Conservation (phyloP, 64 coral and sea anemone genomes). For the Trachythela sp. region DNA sequence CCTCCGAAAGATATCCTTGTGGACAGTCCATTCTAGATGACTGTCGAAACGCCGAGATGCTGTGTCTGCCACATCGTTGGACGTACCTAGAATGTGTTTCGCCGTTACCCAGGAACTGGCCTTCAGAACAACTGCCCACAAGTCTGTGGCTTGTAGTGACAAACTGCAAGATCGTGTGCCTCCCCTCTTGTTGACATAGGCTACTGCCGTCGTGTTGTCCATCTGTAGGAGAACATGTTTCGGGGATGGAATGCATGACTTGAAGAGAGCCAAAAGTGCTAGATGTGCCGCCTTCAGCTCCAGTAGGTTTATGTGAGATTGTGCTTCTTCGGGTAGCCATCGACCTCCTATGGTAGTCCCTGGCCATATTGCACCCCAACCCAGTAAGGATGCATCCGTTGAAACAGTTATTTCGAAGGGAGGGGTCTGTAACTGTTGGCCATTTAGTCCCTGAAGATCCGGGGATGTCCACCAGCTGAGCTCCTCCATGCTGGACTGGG, state of each 20-base stretch:
- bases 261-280: not conserved
- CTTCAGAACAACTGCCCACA: not conserved
- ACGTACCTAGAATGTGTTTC: not conserved
- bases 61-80: not conserved
- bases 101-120: not conserved
- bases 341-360: conserved; percentile 8
- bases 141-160: not conserved
- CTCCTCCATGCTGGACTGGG: not conserved
- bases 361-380: conserved; percentile 7
- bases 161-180: not conserved
- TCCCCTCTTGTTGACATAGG: not conserved
- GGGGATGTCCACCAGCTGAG: conserved; percentile 30
- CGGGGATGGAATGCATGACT: not conserved
- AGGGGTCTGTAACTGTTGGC: not conserved
- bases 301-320: not conserved
- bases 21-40: not conserved
- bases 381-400: conserved; percentile 27
- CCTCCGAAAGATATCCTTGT: not conserved
- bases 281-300: not conserved
- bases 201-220: not conserved
- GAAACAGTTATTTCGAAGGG: conserved; percentile 19
- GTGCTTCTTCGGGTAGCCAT: not conserved
- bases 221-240: not conserved
- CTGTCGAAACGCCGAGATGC: not conserved
- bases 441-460: not conserved